Evolutionary conservation across 2,888 invertebrate genomes (phyloP).

Genomic region (Brenthis hecate): DNA sequence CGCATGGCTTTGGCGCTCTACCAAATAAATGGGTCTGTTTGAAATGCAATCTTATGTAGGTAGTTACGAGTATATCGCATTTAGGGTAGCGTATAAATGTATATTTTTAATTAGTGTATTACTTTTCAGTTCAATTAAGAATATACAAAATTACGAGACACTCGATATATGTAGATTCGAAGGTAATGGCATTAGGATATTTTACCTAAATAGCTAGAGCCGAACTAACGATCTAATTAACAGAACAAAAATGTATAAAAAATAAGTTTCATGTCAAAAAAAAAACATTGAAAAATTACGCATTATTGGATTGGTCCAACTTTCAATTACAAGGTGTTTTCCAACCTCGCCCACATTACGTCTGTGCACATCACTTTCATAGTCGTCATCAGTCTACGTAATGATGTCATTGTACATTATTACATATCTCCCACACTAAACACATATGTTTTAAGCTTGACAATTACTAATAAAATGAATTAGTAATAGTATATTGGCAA

Average conservation of each 20-base stretch:
- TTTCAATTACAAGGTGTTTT: slow-evolving; percentile 34
- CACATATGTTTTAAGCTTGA: neutral
- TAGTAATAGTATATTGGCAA: no score
- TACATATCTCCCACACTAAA: neutral
- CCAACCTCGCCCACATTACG: slow-evolving; percentile 29
- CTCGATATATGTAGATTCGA: no score
- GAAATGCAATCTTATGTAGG: slow-evolving; percentile 8
- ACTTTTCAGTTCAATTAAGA: no score
- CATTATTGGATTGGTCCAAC: slow-evolving; percentile 33
- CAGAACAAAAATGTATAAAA: no score
- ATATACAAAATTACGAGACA: no score
- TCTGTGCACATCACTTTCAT: slow-evolving; percentile 19
- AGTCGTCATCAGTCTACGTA: slow-evolving; percentile 2
- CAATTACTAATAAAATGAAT: no score
- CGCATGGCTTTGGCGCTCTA: slow-evolving; percentile 44
- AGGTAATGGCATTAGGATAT: no score
- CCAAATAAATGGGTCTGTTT: slow-evolving; percentile 42
- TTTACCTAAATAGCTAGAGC: no score
- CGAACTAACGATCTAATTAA: no score
- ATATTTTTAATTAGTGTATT: no score
- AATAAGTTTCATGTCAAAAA: neutral
- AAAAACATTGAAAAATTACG: slow-evolving; percentile 12
- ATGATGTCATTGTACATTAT: neutral
- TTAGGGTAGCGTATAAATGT: no score
- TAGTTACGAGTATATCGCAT: neutral